Evolutionary conservation across 2,797 vertebrate genomes (phyloP), one percentile per base, ranked within the genome.

Genomic region (Rhinophrynus dorsalis): DNA sequence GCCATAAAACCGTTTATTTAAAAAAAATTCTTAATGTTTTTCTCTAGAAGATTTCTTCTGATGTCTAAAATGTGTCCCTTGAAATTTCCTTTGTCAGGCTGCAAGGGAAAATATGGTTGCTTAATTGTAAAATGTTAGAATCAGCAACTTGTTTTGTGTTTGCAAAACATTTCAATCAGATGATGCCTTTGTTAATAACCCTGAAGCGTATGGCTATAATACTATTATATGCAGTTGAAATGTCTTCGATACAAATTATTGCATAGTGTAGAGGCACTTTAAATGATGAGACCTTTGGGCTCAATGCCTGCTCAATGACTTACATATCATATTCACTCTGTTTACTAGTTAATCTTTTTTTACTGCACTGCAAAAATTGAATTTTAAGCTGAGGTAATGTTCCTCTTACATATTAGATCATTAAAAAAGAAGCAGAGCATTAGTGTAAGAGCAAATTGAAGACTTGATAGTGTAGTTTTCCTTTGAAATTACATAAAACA

Each of bases 281-380:
- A 65, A 72, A 58, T 72, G 60, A 72, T 72, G 61, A 72, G 68
- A 72, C 68, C 61, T 72, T 72, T 72, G 68, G 68, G 68, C 61
- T 65, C 60, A 58, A 50, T 72, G 68, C 68, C 42, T 64, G 68
- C 60, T 65, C 68, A 58, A 65, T 72, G 68, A 72, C 68, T 72
- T 72, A 72, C 52, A 35, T 37, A 65, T 72, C 60, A 72, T 72
- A 72, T 64, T 72, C 68, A 51, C 52, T 65, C 52, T 65, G 60
- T 65, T 72, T 72, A 72, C 58, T 65, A 65, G 68, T 72, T 72
- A 72, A 72, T 72, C 68, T 72, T 65, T 58, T 69, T 72, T 72
- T 65, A 72, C 44, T 58, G 60, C 68, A 5, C 52, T 64, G 61
- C 68, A 65, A 72, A 65, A 72, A 72, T 72, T 64, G 52, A 72